These are phyloP conservation scores for Cephus pulcher DNA, from an alignment of 2,888 invertebrate species.

Conservation along the genomic window DNA sequence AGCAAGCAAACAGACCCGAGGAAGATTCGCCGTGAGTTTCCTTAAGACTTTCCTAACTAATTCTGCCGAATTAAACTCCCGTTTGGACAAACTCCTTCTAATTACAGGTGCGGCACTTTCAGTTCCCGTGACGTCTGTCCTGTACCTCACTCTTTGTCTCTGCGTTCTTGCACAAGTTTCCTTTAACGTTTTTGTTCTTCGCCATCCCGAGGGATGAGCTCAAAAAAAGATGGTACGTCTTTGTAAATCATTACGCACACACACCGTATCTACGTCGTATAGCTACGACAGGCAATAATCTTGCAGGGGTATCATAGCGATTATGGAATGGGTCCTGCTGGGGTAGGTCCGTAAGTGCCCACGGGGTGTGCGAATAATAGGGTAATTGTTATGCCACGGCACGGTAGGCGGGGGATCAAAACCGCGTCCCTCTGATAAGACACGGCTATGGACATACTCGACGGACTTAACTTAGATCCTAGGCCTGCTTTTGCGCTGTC, in stretches of 20 bases:
- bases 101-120: constrained; percentile 34
- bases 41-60: constrained; percentile 27
- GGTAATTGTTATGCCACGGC: constrained; percentile 65
- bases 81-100: constrained; percentile 37
- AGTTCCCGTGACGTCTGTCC: not conserved
- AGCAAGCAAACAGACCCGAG: not conserved
- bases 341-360: constrained; percentile 32
- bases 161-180: not conserved
- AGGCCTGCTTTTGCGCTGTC: not conserved
- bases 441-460: constrained; percentile 62
- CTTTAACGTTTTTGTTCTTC: not conserved
- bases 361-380: constrained; percentile 50
- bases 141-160: not conserved
- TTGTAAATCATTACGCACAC: not conserved
- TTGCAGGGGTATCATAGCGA: not conserved
- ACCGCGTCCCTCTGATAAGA: constrained; percentile 63
- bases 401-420: constrained; percentile 63
- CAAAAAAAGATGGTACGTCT: not conserved
- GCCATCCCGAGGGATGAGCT: not conserved
- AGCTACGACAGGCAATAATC: constrained; percentile 2
- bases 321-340: not conserved
- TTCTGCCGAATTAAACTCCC: constrained; percentile 47
- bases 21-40: not conserved
- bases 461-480: constrained; percentile 53
- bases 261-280: not conserved